Base-by-base conservation (phyloP, 64 coral and sea anemone genomes). In the Montipora cactus region DNA sequence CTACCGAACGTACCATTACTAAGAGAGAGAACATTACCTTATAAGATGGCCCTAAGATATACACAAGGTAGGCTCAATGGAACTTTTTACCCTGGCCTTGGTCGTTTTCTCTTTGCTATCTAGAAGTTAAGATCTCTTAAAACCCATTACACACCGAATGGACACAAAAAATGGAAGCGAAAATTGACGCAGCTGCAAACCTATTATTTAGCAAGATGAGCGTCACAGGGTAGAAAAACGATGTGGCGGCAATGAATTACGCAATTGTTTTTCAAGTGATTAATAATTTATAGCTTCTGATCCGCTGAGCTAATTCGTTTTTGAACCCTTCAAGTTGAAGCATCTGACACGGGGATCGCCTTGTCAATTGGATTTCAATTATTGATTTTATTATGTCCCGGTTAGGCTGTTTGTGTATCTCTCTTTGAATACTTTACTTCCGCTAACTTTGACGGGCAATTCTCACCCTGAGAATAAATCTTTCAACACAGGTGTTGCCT, bases 71-170 rank as follows among this genome's bases (percentile, higher is more conserved):
- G 4, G 11, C 74, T 73, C 25, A 10, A 82, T 83, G 76, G 74
- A 52, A 47, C 59, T 86, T 80, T 94, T 81, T 49, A 83, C 74
- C 75, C 86, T 74, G 58, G 89, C 94, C 81, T 91, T 85, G 82
- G 93, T 98, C 96, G 96, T 98, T 98, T 98, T 78, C 59, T 90
- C 67, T 86, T 98, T 82, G 59, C 93, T 74, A 92, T 61, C 87
- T 81, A 50, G 89, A 88, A 89, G 93, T 97, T 95, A 95, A 97
- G 89, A 89, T 94, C 96, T 97, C 96, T 97, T 97, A 95, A 97
- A 87, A 86, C 77, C 94, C 96, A 97, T 97, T 97, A 97, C 96
- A 91, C 93, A 95, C 93, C 86, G 96, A 91, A 97, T 90, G 88
- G 86, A 94, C 89, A 95, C 67, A 90, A 92, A 97, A 97, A 97